phyloP scores from a whole-genome alignment of 2,888 invertebrate species.

The Drepanosiphum platanoidis region DNA sequence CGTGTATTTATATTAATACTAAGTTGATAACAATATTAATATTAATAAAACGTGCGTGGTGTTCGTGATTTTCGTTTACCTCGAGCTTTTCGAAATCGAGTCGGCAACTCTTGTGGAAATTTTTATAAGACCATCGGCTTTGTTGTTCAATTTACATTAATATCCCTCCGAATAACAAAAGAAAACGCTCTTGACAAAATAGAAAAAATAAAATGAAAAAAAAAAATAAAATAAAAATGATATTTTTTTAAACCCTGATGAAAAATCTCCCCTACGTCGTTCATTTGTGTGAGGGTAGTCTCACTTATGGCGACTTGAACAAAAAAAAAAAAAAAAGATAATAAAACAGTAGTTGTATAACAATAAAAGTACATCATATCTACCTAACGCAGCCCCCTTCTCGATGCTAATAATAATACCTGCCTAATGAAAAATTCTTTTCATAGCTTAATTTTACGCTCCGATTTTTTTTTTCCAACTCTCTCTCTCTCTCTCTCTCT shows the following conservation, averaged over 20 bases:
- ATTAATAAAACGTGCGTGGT: background rate
- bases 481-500: background rate
- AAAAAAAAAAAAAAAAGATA: conserved; percentile 30
- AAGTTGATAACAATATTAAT: background rate
- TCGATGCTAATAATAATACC: conserved; percentile 49
- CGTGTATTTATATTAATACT: too few species aligned
- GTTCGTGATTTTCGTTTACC: background rate
- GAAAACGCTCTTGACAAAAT: background rate
- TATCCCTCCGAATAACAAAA: conserved; percentile 19
- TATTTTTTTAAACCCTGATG: conserved; percentile 38
- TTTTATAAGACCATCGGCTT: conserved; percentile 6
- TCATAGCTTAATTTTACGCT: conserved; percentile 59
- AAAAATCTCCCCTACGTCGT: conserved; percentile 35
- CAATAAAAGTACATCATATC: conserved; percentile 54
- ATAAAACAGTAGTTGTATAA: conserved; percentile 53
- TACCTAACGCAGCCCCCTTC: conserved; percentile 14
- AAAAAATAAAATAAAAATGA: background rate
- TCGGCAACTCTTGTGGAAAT: background rate
- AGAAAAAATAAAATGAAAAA: background rate
- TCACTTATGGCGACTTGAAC: conserved; percentile 25
- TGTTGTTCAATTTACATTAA: conserved; percentile 23
- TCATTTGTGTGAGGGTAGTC: conserved; percentile 17
- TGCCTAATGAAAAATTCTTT: conserved; percentile 61
- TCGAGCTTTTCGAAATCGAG: background rate
- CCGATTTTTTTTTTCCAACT: conserved; percentile 36